Base-by-base conservation (phyloP, 1,140 invertebrate genomes). In the Uloborus diversus region DNA sequence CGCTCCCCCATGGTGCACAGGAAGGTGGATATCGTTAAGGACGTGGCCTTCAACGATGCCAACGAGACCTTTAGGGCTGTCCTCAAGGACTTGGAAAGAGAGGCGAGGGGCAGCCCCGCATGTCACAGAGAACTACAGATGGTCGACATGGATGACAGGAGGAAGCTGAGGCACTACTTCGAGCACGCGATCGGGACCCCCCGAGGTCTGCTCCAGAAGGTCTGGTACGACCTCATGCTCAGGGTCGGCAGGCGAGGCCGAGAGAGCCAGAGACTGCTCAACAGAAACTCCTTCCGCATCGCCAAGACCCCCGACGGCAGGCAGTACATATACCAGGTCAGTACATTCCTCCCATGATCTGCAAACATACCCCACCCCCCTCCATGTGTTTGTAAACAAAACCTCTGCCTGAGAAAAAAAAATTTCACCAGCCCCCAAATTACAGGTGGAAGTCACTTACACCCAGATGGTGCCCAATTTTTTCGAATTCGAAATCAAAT, bases 141-240 rank as follows among this genome's bases (percentile, higher is more conserved):
- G 78, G 81, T 82, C 33, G 71, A 81, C 47, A 81, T 70, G 59
- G 81, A 82, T 42, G 81, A 82, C 64, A 79, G 79, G 32, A 59
- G 64, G 20, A 82, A 81, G 56, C 64, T 82, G 11, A 68, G 81
- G 56, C 70, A 82, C 23, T 82, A 82, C 56, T 82, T 82, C 61
- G 79, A 76, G 20, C 79, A 80, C 37, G 79, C 79, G 25, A 69
- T 82, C 59, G 53, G 49, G 30, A 82, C 81, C 7, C 81, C 81
- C 20, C 32, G 81, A 25, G 81, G 81, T 20, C 70, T 82, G n/a
- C 79, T 82, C 14, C 81, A 82, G 25, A 82, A 82, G 57, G 81
- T 82, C 20, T 82, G 81, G 81, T 82, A 81, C 71, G 81, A 82
- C 51, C 35, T 82, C 32, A 82, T 80, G 69, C 64, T 80, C 5